A percentile compares a stretch with the other conserved stretches of the same genome.
Evolutionary conservation across 2,113 vertebrate genomes (phyloP).

Genomic region (Xenopus tropicalis): UCB_Xtro_10.0 CM004451.2:52748501-52749000

Average conservation of each 20-base stretch:
- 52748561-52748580: too few species aligned
- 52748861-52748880: slow-evolving; percentile 90
- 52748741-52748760: slow-evolving; percentile 79
- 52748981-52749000: too few species aligned
- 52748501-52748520: too few species aligned
- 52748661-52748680: too few species aligned
- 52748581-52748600: too few species aligned
- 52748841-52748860: slow-evolving; percentile 87
- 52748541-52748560: too few species aligned
- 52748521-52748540: too few species aligned
- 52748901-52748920: slow-evolving; percentile 85
- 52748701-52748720: slow-evolving; percentile 71
- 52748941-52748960: slow-evolving; percentile 74
- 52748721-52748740: slow-evolving; percentile 88
- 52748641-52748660: too few species aligned
- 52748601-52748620: too few species aligned
- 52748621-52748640: too few species aligned
- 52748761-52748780: slow-evolving; percentile 76
- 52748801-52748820: slow-evolving; percentile 82
- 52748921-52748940: slow-evolving; percentile 78
- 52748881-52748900: slow-evolving; percentile 92
- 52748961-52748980: slow-evolving; percentile 62
- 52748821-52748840: slow-evolving; percentile 78
- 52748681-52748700: too few species aligned
- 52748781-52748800: slow-evolving; percentile 75